Base-by-base conservation (phyloP, 2,113 vertebrate species). In the Ammodramus savannarum region DNA sequence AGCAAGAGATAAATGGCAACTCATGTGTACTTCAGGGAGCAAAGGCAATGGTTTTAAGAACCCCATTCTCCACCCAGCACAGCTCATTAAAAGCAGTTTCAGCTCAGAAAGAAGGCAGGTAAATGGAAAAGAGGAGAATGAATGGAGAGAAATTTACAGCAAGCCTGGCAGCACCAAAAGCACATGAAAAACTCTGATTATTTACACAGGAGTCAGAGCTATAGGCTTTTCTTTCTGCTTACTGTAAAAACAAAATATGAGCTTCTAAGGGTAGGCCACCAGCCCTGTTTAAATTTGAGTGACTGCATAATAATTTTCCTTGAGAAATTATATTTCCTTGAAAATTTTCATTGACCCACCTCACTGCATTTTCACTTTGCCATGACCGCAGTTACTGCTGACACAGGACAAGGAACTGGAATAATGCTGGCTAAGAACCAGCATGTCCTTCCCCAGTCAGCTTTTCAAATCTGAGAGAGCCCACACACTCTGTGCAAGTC, bases 31-130 rank as follows among this genome's bases (percentile, higher is more conserved):
- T 87, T 82, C 74, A 95, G 32, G 79, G 57, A 95, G 77, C 44
- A 88, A 86, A 96, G 63, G 27, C 55, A 57, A 39, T 46, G 63
- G 75, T 63, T 90, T 91, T 72, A 91, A 88, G 90, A 94, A 93
- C 36, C 90, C 87, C 16, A 0, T 67, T 94, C 72, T 94, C 92
- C 68, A 94, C 82, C 87, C 87, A 94, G 94, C 93, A 91, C 62
- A 90, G 74, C 38, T 93, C 66, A 95, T 49, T 51, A 73, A 57
- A 26, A 94, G 67, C 85, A 85, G 32, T 66, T 95, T 94, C 87
- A 95, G 91, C 95, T 96, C 87, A 96, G 91, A 96, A 97, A 94
- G 59, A 73, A 95, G 76, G 87, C 91, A 96, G 96, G 93, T 95
- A 92, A 96, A 96, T 87, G 91, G 94, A 91, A 97, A 93, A 68